Percentiles rank a stretch among this genome's conserved stretches.
Conservation (phyloP, 1,140 invertebrate genomes). For the Pogonomyrmex californicus region DNA sequence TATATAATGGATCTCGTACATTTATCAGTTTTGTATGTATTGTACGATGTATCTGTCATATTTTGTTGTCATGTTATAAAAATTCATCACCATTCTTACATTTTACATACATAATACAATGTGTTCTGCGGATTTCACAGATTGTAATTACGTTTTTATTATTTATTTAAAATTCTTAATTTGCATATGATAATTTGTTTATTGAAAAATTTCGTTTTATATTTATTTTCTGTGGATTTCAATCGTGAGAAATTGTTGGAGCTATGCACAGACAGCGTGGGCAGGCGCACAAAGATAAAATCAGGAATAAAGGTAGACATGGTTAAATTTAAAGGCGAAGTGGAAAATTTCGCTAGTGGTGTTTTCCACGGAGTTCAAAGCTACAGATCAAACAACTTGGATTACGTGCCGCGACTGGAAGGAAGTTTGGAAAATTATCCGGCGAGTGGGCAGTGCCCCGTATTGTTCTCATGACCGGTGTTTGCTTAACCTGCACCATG, state of each 20-base stretch:
- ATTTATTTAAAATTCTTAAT: conserved; percentile 16
- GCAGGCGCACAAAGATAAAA: conserved; percentile 25
- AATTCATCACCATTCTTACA: not conserved
- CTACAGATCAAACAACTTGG: conserved; percentile 72
- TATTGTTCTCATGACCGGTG: conserved; percentile 56
- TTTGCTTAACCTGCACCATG: conserved; percentile 44
- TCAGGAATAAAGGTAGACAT: conserved; percentile 14
- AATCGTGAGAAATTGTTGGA: conserved; percentile 5
- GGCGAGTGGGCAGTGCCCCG: conserved; percentile 28
- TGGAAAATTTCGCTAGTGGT: conserved; percentile 65
- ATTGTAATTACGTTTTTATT: not conserved
- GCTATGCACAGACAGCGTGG: not conserved
- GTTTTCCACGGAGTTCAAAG: conserved; percentile 69
- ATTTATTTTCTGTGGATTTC: conserved; percentile 15
- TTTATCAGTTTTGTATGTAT: not conserved
- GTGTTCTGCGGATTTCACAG: not conserved
- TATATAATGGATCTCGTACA: not conserved
- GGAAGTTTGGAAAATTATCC: conserved; percentile 71
- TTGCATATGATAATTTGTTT: not conserved
- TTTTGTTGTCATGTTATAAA: not conserved
- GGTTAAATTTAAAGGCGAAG: conserved; percentile 36
- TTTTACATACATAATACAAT: not conserved
- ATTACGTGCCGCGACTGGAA: conserved; percentile 74
- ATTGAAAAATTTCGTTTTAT: conserved; percentile 17
- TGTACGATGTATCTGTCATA: not conserved